Conservation (phyloP, 2,888 invertebrate species). For the Camponotus fellah region DNA sequence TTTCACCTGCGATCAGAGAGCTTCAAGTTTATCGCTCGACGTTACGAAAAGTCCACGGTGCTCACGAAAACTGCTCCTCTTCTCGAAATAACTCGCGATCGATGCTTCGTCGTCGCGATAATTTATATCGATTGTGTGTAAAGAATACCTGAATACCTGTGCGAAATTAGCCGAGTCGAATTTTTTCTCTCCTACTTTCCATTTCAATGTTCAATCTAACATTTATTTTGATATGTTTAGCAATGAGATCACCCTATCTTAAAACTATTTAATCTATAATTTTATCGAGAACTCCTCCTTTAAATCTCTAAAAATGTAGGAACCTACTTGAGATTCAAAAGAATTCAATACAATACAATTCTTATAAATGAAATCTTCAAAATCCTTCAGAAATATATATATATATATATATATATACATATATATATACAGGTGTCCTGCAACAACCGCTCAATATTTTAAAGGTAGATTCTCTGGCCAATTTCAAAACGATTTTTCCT, state of each 20-base stretch:
- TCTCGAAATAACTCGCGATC: slow-evolving; percentile 8
- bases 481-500: too few species aligned
- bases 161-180: not conserved
- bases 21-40: not conserved
- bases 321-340: not conserved
- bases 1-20: slow-evolving; percentile 88
- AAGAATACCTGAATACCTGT: too few species aligned
- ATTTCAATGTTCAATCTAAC: not conserved
- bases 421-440: too few species aligned
- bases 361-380: not conserved
- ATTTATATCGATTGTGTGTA: not conserved
- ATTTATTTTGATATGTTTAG: not conserved
- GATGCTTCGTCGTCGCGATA: not conserved
- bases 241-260: not conserved
- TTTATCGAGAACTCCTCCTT: not conserved
- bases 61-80: not conserved
- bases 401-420: too few species aligned
- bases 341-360: not conserved
- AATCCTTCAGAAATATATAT: not conserved
- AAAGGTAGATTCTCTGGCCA: too few species aligned
- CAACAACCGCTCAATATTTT: too few species aligned
- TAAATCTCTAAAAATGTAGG: not conserved
- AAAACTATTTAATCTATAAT: not conserved
- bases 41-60: not conserved
- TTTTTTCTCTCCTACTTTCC: not conserved